phyloP scores from a whole-genome alignment of 2,888 invertebrate species.

The Megamerina dolium region DNA sequence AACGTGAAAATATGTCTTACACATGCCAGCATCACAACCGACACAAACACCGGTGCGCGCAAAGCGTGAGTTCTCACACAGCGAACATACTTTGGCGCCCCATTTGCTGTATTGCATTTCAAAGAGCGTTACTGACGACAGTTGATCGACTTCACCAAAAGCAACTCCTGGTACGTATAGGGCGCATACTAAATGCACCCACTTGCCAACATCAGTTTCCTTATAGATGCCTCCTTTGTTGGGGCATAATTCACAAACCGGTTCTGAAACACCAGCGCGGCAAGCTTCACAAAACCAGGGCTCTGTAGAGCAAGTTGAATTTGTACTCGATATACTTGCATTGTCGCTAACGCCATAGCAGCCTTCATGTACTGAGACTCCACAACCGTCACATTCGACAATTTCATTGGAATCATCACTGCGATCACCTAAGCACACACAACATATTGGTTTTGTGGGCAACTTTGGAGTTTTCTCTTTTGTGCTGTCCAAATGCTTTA shows the following conservation, averaged over 20 bases:
- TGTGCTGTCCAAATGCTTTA: constrained; percentile 19
- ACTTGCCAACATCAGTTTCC: constrained; percentile 94
- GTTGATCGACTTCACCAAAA: constrained; percentile 88
- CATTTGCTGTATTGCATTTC: constrained; percentile 97
- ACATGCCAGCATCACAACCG: constrained; percentile 97
- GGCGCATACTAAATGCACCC: constrained; percentile 98
- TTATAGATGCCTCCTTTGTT: constrained; percentile 88
- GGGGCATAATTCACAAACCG: constrained; percentile 93
- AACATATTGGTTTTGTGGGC: constrained; percentile 76
- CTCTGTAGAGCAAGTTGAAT: constrained; percentile 91
- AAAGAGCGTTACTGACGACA: constrained; percentile 88
- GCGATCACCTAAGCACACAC: constrained; percentile 86
- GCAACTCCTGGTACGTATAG: constrained; percentile 96
- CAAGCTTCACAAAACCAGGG: constrained; percentile 99
- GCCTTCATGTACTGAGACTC: constrained; percentile 93
- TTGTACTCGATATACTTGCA: constrained; percentile 85
- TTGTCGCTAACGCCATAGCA: constrained; percentile 94
- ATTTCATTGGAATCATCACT: constrained; percentile 94
- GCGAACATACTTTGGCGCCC: constrained; percentile 86
- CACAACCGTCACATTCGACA: constrained; percentile 95
- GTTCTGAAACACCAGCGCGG: constrained; percentile 80
- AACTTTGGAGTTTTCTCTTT: constrained; percentile 36
- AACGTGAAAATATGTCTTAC: constrained; percentile 94
- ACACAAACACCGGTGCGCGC: constrained; percentile 93
- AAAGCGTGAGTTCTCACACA: constrained; percentile 82